Percentiles rank a stretch among this genome's conserved stretches.
These are phyloP conservation scores for Aphelenchoides avenae DNA, from an alignment of 1,140 invertebrate species.

Conservation along the genomic window DNA sequence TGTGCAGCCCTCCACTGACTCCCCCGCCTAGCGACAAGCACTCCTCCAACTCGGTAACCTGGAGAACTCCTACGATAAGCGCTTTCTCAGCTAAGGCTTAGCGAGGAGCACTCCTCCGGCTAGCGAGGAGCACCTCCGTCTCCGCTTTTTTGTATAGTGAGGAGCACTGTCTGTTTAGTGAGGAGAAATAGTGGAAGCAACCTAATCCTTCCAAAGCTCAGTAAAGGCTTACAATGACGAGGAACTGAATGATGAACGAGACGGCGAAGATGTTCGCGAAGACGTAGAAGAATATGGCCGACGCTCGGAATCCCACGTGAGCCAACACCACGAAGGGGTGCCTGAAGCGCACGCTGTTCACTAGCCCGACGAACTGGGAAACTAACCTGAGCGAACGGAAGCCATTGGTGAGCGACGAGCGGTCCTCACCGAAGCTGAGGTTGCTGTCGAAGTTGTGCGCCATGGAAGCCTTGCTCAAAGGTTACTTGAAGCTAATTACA, in stretches of 20 bases:
- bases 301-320: constrained; percentile 47
- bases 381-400: constrained; percentile 11
- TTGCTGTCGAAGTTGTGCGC: constrained; percentile 25
- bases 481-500: no score
- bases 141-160: constrained; percentile 3
- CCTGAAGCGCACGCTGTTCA: constrained; percentile 24
- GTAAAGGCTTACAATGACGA: constrained; percentile 48
- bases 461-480: no score
- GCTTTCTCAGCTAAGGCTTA: no score
- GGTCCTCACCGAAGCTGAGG: constrained; percentile 22
- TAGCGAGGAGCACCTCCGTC: no score
- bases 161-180: no score
- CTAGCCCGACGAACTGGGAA: neutral
- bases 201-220: no score
- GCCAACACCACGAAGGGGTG: constrained; percentile 52
- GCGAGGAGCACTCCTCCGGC: no score
- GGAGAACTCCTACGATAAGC: no score
- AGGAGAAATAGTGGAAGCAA: constrained; percentile 8
- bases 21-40: no score
- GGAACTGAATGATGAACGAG: constrained; percentile 67
- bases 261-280: constrained; percentile 49
- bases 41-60: no score
- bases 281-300: constrained; percentile 50
- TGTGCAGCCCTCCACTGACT: no score
- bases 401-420: constrained; percentile 17